These are phyloP conservation scores for Aplysina aerophoba DNA, from an alignment of 37 sponge, comb jelly and placozoan species.

Conservation along the genomic window DNA sequence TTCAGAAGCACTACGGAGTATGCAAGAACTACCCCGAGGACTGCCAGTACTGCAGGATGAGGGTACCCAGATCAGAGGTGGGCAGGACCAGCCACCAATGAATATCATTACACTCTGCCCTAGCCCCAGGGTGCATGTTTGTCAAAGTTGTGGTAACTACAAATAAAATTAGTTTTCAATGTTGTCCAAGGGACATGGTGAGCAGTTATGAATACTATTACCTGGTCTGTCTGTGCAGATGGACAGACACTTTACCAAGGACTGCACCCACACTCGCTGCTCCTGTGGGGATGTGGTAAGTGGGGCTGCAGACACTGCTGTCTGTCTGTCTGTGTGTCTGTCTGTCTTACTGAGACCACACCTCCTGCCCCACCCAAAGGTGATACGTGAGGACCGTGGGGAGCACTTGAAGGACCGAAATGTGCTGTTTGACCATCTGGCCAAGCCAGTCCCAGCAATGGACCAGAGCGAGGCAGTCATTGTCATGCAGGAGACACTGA, in stretches of 20 bases:
- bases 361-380: not conserved
- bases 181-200: not conserved
- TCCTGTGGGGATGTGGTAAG: conserved; percentile 41
- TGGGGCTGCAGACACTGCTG: conserved; percentile 22
- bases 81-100: no score
- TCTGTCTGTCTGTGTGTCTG: not conserved
- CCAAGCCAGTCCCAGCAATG: not conserved
- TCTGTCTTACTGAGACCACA: no score
- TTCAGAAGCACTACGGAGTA: no score
- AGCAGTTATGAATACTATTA: conserved; percentile 11
- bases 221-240: not conserved
- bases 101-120: no score
- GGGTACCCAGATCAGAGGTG: no score
- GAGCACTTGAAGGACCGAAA: not conserved
- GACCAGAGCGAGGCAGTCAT: not conserved
- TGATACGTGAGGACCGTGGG: not conserved
- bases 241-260: not conserved
- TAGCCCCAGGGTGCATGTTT: no score
- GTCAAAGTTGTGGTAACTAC: no score
- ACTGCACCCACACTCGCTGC: conserved; percentile 27
- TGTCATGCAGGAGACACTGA: conserved; percentile 3
- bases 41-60: no score
- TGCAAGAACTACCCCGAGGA: no score
- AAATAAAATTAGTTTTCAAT: no score
- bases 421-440: conserved; percentile 2